A percentile compares a stretch with the other conserved stretches of the same genome.
These are phyloP conservation scores for Lethenteron camtschaticum DNA, from an alignment of 2,113 vertebrate species.

Conservation along the genomic window DNA sequence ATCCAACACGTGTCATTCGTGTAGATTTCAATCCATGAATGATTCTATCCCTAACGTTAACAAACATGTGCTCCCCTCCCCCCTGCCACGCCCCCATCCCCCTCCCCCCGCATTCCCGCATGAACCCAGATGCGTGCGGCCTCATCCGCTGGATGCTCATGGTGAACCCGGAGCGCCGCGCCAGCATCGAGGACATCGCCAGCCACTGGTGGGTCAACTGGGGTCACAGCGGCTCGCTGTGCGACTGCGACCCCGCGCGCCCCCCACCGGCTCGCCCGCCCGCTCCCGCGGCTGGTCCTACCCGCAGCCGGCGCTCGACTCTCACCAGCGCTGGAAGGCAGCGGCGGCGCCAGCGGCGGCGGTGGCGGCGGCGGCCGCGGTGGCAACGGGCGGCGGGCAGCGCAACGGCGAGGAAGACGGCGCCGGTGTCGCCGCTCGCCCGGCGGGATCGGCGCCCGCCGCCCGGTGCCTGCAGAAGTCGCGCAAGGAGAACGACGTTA, in stretches of 20 bases:
- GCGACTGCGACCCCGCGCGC: constrained; percentile 72
- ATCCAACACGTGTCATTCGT: no score
- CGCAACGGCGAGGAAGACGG: no score
- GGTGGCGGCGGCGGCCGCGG: no score
- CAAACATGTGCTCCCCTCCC: background rate
- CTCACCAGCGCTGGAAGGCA: no score
- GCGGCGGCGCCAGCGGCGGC: no score
- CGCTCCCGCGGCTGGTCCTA: constrained; percentile 26
- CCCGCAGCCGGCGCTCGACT: constrained; percentile 23
- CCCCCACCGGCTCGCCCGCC: constrained; percentile 10
- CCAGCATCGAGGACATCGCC: constrained; percentile 88
- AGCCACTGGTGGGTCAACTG: constrained; percentile 99
- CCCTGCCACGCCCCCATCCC: background rate
- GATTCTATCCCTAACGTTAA: no score
- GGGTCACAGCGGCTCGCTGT: constrained; percentile 89
- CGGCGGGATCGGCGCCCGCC: constrained; percentile 31
- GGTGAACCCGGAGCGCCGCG: constrained; percentile 88
- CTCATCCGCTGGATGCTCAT: constrained; percentile 98
- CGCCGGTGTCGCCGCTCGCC: no score
- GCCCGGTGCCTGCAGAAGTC: constrained; percentile 49
- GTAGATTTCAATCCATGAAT: no score
- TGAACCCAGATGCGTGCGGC: constrained; percentile 55
- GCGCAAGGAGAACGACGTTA: constrained; percentile 66
- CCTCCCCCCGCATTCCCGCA: background rate
- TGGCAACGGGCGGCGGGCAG: no score